Evolutionary conservation across 2,888 invertebrate genomes (phyloP).

Genomic region (Sesia bembeciformis): DNA sequence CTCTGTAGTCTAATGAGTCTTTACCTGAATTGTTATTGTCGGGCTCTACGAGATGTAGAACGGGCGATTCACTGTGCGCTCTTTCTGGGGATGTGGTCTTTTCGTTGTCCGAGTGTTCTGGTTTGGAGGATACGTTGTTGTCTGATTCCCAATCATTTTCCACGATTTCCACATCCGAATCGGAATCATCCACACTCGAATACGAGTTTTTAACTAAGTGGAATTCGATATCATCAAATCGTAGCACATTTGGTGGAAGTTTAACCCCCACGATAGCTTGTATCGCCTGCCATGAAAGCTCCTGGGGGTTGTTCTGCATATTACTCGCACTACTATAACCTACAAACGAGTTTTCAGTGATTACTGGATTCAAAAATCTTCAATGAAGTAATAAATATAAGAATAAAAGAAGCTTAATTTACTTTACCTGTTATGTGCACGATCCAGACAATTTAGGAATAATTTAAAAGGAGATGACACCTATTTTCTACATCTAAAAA

Average conservation of each 20-base stretch:
- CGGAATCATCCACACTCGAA: slow-evolving; percentile 65
- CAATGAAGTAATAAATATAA: slow-evolving; percentile 11
- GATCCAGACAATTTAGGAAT: slow-evolving; percentile 43
- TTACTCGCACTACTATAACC: slow-evolving; percentile 73
- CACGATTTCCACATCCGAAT: slow-evolving; percentile 70
- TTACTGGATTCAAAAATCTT: slow-evolving; percentile 40
- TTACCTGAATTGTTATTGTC: slow-evolving; percentile 63
- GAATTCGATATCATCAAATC: slow-evolving; percentile 70
- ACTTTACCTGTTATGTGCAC: slow-evolving; percentile 56
- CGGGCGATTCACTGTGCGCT: slow-evolving; percentile 60
- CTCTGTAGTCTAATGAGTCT: slow-evolving; percentile 52
- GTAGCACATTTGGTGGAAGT: slow-evolving; percentile 67
- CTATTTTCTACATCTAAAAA: slow-evolving; percentile 74
- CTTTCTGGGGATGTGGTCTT: slow-evolving; percentile 57
- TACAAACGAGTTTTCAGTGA: slow-evolving; percentile 66
- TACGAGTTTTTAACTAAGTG: slow-evolving; percentile 62
- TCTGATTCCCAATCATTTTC: slow-evolving; percentile 71
- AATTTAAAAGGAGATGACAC: slow-evolving; percentile 57
- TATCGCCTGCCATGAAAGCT: slow-evolving; percentile 75
- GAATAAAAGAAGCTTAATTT: slow-evolving; percentile 10
- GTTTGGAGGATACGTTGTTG: slow-evolving; percentile 61
- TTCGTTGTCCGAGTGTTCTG: slow-evolving; percentile 65
- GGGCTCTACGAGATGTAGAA: slow-evolving; percentile 62
- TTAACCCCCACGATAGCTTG: slow-evolving; percentile 73
- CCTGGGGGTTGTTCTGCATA: slow-evolving; percentile 76